Evolutionary conservation across 2,888 invertebrate genomes (phyloP).

Genomic region (Germaria angustata): DNA sequence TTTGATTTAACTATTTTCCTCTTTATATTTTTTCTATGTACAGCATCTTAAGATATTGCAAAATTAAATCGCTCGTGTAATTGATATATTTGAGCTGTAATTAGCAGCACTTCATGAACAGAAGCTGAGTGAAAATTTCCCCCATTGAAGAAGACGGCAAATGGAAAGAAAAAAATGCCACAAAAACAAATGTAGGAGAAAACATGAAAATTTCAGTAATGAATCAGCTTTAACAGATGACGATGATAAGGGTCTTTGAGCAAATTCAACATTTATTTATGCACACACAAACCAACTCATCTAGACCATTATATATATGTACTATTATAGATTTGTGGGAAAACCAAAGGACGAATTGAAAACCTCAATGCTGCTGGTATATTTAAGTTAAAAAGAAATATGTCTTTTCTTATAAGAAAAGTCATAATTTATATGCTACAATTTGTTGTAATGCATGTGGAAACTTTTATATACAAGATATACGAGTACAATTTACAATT

Average conservation of each 20-base stretch:
- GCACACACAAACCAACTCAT: neutral
- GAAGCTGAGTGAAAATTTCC: slow-evolving; percentile 46
- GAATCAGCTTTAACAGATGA: slow-evolving; percentile 66
- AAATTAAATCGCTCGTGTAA: slow-evolving; percentile 70
- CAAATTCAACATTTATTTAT: slow-evolving; percentile 52
- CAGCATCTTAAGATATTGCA: slow-evolving; percentile 63
- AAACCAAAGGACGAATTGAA: slow-evolving; percentile 31
- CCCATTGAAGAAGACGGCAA: slow-evolving; percentile 27
- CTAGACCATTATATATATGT: neutral
- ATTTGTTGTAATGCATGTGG: slow-evolving; percentile 38
- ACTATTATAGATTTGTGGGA: slow-evolving; percentile 26
- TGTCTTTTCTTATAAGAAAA: slow-evolving; percentile 55
- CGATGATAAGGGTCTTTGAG: slow-evolving; percentile 66
- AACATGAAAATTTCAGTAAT: slow-evolving; percentile 45
- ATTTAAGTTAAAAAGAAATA: slow-evolving; percentile 35
- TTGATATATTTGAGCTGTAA: slow-evolving; percentile 70
- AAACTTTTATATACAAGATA: neutral
- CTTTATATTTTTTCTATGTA: neutral
- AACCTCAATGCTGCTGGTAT: slow-evolving; percentile 19
- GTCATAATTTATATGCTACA: slow-evolving; percentile 61
- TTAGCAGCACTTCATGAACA: slow-evolving; percentile 68
- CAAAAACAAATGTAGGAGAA: slow-evolving; percentile 26
- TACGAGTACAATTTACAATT: neutral
- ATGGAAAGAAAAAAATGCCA: neutral
- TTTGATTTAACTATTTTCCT: neutral